Evolutionary conservation across 2,888 invertebrate species (phyloP), one percentile per base, ranked within the genome.

Genomic region (Callyntrura guangdongensis): DNA sequence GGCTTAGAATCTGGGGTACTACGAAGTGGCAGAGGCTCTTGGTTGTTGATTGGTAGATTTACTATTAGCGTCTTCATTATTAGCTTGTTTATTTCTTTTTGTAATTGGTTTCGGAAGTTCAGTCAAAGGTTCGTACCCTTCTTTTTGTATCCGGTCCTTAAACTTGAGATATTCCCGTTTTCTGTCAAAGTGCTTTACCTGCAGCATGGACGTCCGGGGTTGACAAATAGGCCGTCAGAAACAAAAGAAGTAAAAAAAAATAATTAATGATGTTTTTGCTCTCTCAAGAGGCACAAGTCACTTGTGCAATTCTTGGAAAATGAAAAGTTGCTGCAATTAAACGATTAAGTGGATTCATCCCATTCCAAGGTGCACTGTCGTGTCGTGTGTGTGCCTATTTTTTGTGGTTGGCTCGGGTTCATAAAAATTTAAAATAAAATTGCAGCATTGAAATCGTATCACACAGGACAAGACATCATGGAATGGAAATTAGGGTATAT

Each of bases 181-280:
- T 94, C 98, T 96, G 95, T 98, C 98, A 95, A 99, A 99, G 95
- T 99, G 98, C 95, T 97, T 97, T 69, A 99, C 96, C 96, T 96
- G 94, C 12, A 36, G 36, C 36, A 36, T 36, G 6, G 36, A 4
- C 36, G 3, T 6, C 36, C 36, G 3, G 36, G 36, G 36, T 36
- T 36, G 36, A 36, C 36, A 36, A 36, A 36, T 36, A 36, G 36
- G 36, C 36, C 36, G 36, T 36, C 36, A 36, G 94, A 92, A 94
- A 91, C 91, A 92, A 79, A 64, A 20, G n/a, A 64, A n/a, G n/a
- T 14, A 61, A 64, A 22, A 22, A 36, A 61, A 20, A 61, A 22
- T 59, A 59, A 17, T 59, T 59, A 59, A 8, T 53, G 53, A 53
- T 14, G 53, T 53, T 36, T 36, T 36, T 53, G n/a, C 53, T 53